phyloP scores from a whole-genome alignment of 2,113 vertebrate species.

The Alosa alosa region DNA sequence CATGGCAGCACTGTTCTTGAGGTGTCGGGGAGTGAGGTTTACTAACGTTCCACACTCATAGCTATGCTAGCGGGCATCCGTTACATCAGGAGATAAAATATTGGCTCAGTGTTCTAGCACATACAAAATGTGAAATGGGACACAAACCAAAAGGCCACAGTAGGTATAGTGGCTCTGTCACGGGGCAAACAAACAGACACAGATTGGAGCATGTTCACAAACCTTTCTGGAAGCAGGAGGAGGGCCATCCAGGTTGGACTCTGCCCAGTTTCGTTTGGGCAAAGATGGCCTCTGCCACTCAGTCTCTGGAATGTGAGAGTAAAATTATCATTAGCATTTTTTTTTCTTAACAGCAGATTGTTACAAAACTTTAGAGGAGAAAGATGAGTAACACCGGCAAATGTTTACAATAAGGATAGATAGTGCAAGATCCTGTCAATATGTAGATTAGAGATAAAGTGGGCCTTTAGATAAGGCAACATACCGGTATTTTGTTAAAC shows the following conservation, averaged over 20 bases:
- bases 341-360: neutral
- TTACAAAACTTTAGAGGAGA: neutral
- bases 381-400: neutral
- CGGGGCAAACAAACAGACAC: neutral
- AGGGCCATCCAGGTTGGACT: constrained; percentile 82
- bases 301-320: constrained; percentile 59
- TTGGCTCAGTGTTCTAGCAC: no score
- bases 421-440: neutral
- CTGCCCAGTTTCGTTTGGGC: constrained; percentile 78
- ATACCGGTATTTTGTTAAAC: neutral
- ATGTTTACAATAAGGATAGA: neutral
- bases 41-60: no score
- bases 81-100: no score
- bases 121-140: neutral
- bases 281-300: constrained; percentile 66
- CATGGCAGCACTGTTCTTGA: no score
- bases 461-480: neutral
- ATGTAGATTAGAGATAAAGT: neutral
- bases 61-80: no score
- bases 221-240: constrained; percentile 71
- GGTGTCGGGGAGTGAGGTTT: no score
- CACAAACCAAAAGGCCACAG: neutral
- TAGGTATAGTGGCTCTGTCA: neutral
- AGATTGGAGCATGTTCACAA: constrained; percentile 9
- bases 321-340: neutral